Conservation (phyloP, 2,888 invertebrate genomes). For the Tachystola acroxantha region DNA sequence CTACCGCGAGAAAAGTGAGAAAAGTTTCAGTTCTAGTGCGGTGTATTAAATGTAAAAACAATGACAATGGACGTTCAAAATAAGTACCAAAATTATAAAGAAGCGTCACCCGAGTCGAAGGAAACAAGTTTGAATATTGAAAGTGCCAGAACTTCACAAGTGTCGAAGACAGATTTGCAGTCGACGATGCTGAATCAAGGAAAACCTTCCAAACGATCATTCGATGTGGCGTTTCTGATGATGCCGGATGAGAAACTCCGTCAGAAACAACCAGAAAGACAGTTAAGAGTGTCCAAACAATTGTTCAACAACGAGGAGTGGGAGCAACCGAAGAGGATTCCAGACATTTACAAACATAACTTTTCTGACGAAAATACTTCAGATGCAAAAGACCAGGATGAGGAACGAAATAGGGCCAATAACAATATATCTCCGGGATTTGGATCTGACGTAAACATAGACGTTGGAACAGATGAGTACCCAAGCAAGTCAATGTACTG, state of each 20-base stretch:
- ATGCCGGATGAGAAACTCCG: conserved; percentile 90
- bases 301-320: conserved; percentile 68
- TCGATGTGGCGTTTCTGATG: conserved; percentile 94
- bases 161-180: conserved; percentile 55
- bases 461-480: conserved; percentile 73
- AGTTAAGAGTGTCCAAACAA: conserved; percentile 71
- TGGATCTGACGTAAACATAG: conserved; percentile 70
- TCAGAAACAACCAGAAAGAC: conserved; percentile 79
- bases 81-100: conserved; percentile 70
- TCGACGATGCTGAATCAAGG: conserved; percentile 47
- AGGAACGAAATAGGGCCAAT: conserved; percentile 57
- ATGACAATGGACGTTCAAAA: conserved; percentile 86
- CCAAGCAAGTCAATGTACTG: conserved; percentile 67
- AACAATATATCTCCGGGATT: conserved; percentile 70
- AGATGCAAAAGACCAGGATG: conserved; percentile 60
- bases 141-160: conserved; percentile 70
- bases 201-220: conserved; percentile 85
- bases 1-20: conserved; percentile 64
- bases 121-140: conserved; percentile 62
- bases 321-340: conserved; percentile 59
- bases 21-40: conserved; percentile 64
- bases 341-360: conserved; percentile 67
- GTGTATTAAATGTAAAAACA: conserved; percentile 62
- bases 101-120: conserved; percentile 67
- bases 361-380: conserved; percentile 54